phyloP scores from a whole-genome alignment of 2,888 invertebrate genomes.

The Smittia aterrima region DNA sequence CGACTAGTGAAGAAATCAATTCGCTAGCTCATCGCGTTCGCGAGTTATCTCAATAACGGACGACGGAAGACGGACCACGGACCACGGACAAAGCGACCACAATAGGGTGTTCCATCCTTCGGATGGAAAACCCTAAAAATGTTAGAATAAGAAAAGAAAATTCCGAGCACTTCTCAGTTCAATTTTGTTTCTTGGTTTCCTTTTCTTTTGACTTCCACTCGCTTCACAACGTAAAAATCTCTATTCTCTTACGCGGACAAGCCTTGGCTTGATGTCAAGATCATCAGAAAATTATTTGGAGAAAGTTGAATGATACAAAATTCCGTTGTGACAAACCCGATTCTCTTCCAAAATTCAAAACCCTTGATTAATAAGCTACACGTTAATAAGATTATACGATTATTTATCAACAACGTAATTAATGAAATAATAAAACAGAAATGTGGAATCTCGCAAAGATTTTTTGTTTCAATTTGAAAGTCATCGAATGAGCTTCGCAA shows the following conservation, averaged over 20 bases:
- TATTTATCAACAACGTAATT: neutral
- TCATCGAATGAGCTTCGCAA: too few relatives aligned
- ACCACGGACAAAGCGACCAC: too few relatives aligned
- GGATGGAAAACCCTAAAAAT: neutral
- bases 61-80: too few relatives aligned
- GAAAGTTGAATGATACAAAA: neutral
- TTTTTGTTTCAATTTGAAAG: neutral
- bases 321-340: neutral
- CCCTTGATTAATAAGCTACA: neutral
- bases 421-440: neutral
- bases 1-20: too few relatives aligned
- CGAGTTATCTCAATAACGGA: too few relatives aligned
- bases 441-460: constrained; percentile 12
- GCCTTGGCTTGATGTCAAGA: neutral
- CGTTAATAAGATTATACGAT: neutral
- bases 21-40: too few relatives aligned
- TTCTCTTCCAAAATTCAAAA: neutral
- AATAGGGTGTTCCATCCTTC: too few relatives aligned
- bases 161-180: neutral
- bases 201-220: neutral
- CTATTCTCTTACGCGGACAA: constrained; percentile 8
- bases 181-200: neutral
- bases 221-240: neutral
- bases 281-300: neutral
- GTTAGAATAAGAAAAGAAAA: neutral